Evolutionary conservation across 2,888 invertebrate species (phyloP), one percentile per base, ranked within the genome.

Genomic region (Corythucha ciliata): DNA sequence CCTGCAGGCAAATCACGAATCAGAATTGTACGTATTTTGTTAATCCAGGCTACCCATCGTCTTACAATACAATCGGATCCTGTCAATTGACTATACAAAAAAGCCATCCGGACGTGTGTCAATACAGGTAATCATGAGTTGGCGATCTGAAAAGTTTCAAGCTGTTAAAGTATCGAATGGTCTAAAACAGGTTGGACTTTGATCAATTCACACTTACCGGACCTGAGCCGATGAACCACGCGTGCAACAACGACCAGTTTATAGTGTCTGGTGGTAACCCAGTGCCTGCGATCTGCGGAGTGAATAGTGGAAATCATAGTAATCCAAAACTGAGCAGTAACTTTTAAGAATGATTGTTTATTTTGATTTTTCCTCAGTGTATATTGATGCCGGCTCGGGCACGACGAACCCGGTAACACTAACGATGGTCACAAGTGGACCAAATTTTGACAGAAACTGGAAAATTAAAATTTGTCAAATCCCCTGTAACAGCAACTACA

Each of bases 11-110:
- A 45, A 76, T 79, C 0, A 80, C 83, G 0, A 73, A 77, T 1
- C 83, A 86, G 64, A 91, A 91, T 65, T 81, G 83, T 2, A 89
- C 90, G 0, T 86, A 88, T 63, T 91, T 91, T 66, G 86, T 88
- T 1, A 88, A 89, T 67, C 75, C 76, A 2, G 84, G 83, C 55
- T 87, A 86, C 68, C 90, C 90, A 0, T 74, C 74, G n/a, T 64
- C 68, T 0, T 86, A 77, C 63, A 86, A 89, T 59, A 81, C 79
- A 0, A 83, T 83, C 0, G 83, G 84, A 1, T 88, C 88, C 20
- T 91, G 90, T 62, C 89, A 90, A 65, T 74, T 89, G 4, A 88
- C 86, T 0, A 72, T 91, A 8, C 67, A 83, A 42, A 90, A 90
- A 66, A 69, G 80, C 2, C 79, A 81, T 64, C 78, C 81, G 0